Base-by-base conservation (phyloP, 2,113 vertebrate genomes). In the Sphyrna mokarran region DNA sequence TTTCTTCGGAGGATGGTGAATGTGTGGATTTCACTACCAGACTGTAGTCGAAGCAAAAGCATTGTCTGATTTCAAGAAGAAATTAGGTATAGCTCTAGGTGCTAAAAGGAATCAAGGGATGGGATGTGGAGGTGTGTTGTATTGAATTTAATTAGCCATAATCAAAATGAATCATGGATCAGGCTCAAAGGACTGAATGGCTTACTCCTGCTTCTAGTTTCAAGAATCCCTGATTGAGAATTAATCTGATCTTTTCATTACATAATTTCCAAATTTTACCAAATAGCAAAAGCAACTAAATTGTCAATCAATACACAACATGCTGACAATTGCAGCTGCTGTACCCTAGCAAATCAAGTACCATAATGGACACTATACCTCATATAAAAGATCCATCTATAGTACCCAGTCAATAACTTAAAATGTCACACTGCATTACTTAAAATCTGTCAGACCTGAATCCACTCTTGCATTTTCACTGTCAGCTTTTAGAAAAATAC, bases 351-450 rank as follows among this genome's bases (percentile, higher is more conserved):
- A 93, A 66, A 61, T 20, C n/a, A 11, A 93, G 63, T 11, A 18
- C 58, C n/a, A 63, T 66, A 18, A 58, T 43, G 23, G 14, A 37
- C 58, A 93, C 0, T 11, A 2, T 37, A 83, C n/a, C 48, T 48
- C 54, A 61, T 10, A 66, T 37, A 29, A 58, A 54, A 58, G 6
- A 61, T 58, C 9, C 2, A 90, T 58, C 54, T 29, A 33, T 33
- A 93, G 61, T 66, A 90, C 61, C 26, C 18, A 66, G 89, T 66
- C 61, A 93, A 93, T 93, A 93, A 93, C 48, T 33, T 90, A 90
- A 90, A 90, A 90, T 90, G 48, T 90, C 54, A 29, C 54, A 90
- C 14, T 90, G 87, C 54, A 90, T 90, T 90, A 90, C 33, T 90
- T 48, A 54, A 54, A 90, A 29, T 48, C 43, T 90, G 87, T 58